Percentiles rank a stretch among this genome's conserved stretches.
These are phyloP conservation scores for Lethenteron camtschaticum DNA, from an alignment of 2,113 vertebrate species.

Conservation along the genomic window DNA sequence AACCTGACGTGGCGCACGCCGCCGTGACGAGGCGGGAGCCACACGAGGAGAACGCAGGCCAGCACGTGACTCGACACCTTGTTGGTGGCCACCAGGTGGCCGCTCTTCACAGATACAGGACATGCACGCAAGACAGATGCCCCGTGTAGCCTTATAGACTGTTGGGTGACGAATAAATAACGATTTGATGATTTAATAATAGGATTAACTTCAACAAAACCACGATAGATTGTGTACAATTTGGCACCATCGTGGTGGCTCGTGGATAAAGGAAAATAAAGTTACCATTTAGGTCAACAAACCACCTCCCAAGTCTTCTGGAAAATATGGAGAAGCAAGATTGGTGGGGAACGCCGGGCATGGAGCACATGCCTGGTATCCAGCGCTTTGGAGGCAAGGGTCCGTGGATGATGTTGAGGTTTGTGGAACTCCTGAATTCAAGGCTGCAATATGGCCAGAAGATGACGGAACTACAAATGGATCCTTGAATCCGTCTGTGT, in stretches of 20 bases:
- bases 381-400: too few species aligned
- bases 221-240: not conserved
- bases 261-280: too few species aligned
- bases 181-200: not conserved
- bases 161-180: not conserved
- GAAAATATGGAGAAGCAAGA: too few species aligned
- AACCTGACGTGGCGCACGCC: conserved; percentile 92
- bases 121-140: conserved; percentile 3
- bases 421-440: too few species aligned
- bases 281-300: too few species aligned
- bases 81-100: conserved; percentile 71
- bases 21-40: conserved; percentile 93
- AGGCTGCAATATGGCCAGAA: too few species aligned
- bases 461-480: too few species aligned
- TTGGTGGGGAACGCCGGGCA: too few species aligned
- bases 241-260: not conserved
- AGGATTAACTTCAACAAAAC: not conserved
- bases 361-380: too few species aligned
- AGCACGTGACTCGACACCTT: conserved; percentile 96
- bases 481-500: too few species aligned
- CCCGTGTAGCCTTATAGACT: not conserved
- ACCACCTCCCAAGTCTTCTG: too few species aligned
- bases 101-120: conserved; percentile 43
- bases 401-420: too few species aligned
- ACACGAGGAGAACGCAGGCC: conserved; percentile 92